Evolutionary conservation across 2,797 vertebrate genomes (phyloP).

Genomic region (Picus viridis): DNA sequence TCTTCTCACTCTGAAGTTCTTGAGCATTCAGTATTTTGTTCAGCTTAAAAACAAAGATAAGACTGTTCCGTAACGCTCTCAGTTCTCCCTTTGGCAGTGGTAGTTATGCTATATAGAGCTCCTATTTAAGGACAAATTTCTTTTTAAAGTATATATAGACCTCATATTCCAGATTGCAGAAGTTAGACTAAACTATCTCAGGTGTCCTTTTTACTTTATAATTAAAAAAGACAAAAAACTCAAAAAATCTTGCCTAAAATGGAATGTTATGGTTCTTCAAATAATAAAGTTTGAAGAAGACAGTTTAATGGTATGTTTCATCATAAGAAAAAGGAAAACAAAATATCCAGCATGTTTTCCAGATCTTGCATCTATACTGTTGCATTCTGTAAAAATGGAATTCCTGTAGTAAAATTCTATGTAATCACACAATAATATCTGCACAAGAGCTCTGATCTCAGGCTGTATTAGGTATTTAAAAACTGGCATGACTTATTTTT

Average conservation of each 20-base stretch:
- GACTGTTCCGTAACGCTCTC: background rate
- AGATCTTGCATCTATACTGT: background rate
- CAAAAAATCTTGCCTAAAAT: background rate
- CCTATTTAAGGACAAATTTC: background rate
- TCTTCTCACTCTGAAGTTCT: conserved; percentile 91
- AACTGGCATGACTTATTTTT: background rate
- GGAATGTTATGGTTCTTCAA: background rate
- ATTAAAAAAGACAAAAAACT: background rate
- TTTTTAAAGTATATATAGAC: background rate
- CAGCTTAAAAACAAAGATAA: conserved; percentile 82
- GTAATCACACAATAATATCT: background rate
- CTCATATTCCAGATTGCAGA: background rate
- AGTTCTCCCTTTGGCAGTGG: background rate
- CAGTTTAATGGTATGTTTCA: background rate
- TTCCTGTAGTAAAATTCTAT: background rate
- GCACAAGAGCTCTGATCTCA: background rate
- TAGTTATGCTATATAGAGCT: background rate
- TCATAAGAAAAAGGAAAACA: background rate
- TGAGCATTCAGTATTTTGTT: conserved; percentile 91
- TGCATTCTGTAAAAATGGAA: fast-evolving
- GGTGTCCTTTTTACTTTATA: background rate
- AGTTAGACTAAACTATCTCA: background rate
- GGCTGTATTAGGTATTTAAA: background rate
- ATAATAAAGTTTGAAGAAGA: background rate
- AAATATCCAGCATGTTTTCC: background rate